These are phyloP conservation scores for Scomber japonicus DNA, from an alignment of 2,113 vertebrate genomes.

Conservation along the genomic window DNA sequence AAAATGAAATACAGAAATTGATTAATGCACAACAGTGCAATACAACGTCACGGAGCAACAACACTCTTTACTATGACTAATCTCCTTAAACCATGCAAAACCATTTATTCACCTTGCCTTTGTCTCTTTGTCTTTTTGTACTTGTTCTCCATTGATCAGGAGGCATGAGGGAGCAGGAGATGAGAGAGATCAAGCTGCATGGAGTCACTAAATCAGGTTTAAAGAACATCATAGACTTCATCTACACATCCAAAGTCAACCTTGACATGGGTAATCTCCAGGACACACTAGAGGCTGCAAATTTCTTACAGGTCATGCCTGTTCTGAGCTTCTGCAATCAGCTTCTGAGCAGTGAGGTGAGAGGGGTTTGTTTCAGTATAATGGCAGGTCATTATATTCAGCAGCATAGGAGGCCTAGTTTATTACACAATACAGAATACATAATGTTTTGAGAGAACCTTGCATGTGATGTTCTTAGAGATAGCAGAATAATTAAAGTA, in stretches of 20 bases:
- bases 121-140: background rate
- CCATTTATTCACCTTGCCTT: constrained; percentile 40
- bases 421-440: background rate
- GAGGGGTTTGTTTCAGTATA: background rate
- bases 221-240: constrained; percentile 88
- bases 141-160: constrained; percentile 64
- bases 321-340: constrained; percentile 87
- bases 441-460: background rate
- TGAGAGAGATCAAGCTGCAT: constrained; percentile 87
- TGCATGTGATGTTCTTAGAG: background rate
- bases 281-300: constrained; percentile 88
- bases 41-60: background rate
- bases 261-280: constrained; percentile 85
- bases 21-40: background rate
- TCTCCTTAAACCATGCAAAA: constrained; percentile 11
- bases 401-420: background rate
- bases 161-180: constrained; percentile 88
- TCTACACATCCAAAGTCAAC: constrained; percentile 85
- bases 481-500: too few relatives aligned
- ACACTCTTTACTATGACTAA: constrained; percentile 5
- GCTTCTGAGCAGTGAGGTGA: constrained; percentile 87
- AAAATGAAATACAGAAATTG: too few relatives aligned
- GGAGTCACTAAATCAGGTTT: constrained; percentile 84
- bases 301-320: constrained; percentile 87
- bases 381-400: background rate